Evolutionary conservation across 64 coral and sea anemone genomes (phyloP).

Genomic region (Pocillopora damicornis): DNA sequence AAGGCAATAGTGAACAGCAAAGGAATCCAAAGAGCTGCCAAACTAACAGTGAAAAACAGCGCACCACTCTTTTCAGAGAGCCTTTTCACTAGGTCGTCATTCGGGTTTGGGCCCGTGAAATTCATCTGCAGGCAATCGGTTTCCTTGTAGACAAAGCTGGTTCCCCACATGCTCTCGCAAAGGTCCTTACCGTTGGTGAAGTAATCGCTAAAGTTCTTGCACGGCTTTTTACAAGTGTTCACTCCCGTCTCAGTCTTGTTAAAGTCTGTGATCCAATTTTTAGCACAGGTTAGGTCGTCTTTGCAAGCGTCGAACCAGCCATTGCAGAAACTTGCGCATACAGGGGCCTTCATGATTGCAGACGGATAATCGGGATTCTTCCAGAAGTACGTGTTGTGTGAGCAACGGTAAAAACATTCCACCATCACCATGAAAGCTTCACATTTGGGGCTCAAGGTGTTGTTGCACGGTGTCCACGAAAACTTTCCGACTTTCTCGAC

Average conservation of each 20-base stretch:
- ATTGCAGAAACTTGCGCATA: conserved; percentile 45
- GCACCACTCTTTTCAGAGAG: background rate
- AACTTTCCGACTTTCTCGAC: background rate
- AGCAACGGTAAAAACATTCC: conserved; percentile 30
- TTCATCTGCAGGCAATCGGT: conserved; percentile 47
- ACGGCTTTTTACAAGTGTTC: conserved; percentile 27
- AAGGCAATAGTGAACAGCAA: no score
- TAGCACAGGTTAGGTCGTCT: conserved; percentile 54
- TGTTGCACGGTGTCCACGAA: conserved; percentile 15
- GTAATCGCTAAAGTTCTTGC: conserved; percentile 18
- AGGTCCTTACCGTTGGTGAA: conserved; percentile 19
- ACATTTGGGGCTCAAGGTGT: conserved; percentile 18
- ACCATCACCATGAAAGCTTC: background rate
- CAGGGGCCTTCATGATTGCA: background rate
- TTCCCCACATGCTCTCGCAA: conserved; percentile 37
- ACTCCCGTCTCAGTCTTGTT: background rate
- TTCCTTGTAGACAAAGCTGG: conserved; percentile 31
- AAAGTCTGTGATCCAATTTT: conserved; percentile 16
- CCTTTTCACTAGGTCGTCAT: conserved; percentile 16
- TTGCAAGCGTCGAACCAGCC: conserved; percentile 68
- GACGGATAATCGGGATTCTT: background rate
- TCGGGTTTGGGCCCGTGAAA: conserved; percentile 36
- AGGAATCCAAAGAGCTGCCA: no score
- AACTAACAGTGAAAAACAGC: no score
- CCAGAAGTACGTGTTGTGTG: conserved; percentile 19